Percentiles rank a stretch among this genome's conserved stretches.
phyloP scores from a whole-genome alignment of 2,113 vertebrate species.

The Crotalus helleri region DNA sequence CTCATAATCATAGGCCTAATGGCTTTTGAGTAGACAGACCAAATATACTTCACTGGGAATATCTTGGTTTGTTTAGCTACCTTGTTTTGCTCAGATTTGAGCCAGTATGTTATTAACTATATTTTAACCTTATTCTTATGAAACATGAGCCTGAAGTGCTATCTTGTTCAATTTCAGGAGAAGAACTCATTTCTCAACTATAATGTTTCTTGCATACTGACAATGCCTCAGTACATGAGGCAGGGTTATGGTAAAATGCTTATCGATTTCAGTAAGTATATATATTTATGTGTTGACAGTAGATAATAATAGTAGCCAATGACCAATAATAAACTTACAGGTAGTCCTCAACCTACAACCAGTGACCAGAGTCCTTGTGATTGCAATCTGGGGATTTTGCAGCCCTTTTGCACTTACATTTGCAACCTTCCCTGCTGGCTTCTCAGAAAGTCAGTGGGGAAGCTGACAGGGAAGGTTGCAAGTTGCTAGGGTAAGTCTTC shows the following conservation, averaged over 20 bases:
- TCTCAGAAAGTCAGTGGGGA: too few relatives aligned
- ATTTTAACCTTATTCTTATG: not conserved
- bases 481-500: too few relatives aligned
- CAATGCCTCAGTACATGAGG: conserved; percentile 98
- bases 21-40: too few relatives aligned
- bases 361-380: too few relatives aligned
- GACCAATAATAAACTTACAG: not conserved
- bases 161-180: conserved; percentile 75
- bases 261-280: conserved; percentile 95
- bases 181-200: conserved; percentile 99
- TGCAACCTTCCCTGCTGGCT: too few relatives aligned
- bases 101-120: not conserved
- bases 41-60: not conserved
- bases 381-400: too few relatives aligned
- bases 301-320: not conserved
- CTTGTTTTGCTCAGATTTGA: not conserved
- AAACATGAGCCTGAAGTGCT: not conserved
- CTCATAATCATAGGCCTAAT: not conserved
- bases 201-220: conserved; percentile 97
- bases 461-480: too few relatives aligned
- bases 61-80: too few relatives aligned
- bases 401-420: too few relatives aligned
- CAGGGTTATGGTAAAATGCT: conserved; percentile 99
- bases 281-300: not conserved
- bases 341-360: too few relatives aligned